Conservation (phyloP, 2,888 invertebrate species). For the Alsophila aescularia region DNA sequence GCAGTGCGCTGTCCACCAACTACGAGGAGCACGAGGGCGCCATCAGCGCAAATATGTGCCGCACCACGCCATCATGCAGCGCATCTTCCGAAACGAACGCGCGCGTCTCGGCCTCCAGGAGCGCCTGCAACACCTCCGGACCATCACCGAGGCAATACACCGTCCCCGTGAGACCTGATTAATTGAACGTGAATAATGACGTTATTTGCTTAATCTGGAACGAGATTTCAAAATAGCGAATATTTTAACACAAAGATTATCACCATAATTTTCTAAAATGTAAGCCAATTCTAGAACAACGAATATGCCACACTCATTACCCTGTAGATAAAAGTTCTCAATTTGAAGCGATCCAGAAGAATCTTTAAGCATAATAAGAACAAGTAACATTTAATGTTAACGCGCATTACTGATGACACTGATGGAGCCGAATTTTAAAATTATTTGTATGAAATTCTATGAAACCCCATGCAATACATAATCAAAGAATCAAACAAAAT, state of each 20-base stretch:
- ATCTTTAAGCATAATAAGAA: not conserved
- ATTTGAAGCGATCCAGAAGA: conserved; percentile 35
- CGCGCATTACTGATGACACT: too few relatives aligned
- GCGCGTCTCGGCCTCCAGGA: conserved; percentile 46
- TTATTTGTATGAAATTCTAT: too few relatives aligned
- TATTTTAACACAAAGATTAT: not conserved
- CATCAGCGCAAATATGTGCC: conserved; percentile 59
- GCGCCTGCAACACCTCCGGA: conserved; percentile 50
- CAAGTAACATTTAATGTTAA: too few relatives aligned
- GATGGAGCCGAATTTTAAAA: too few relatives aligned
- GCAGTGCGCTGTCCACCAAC: conserved; percentile 32
- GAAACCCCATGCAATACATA: too few relatives aligned
- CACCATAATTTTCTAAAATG: conserved; percentile 6
- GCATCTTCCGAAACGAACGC: conserved; percentile 44
- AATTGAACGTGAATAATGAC: too few relatives aligned
- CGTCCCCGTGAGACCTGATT: conserved; percentile 58
- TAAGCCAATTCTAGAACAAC: conserved; percentile 1
- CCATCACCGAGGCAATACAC: conserved; percentile 60
- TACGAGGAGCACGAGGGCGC: conserved; percentile 21
- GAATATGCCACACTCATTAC: not conserved
- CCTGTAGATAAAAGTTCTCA: not conserved
- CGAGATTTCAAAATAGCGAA: too few relatives aligned
- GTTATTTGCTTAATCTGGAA: too few relatives aligned
- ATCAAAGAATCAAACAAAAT: too few relatives aligned
- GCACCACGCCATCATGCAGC: conserved; percentile 53